phyloP scores from a whole-genome alignment of 2,113 vertebrate species.

The Lynx canadensis region DNA sequence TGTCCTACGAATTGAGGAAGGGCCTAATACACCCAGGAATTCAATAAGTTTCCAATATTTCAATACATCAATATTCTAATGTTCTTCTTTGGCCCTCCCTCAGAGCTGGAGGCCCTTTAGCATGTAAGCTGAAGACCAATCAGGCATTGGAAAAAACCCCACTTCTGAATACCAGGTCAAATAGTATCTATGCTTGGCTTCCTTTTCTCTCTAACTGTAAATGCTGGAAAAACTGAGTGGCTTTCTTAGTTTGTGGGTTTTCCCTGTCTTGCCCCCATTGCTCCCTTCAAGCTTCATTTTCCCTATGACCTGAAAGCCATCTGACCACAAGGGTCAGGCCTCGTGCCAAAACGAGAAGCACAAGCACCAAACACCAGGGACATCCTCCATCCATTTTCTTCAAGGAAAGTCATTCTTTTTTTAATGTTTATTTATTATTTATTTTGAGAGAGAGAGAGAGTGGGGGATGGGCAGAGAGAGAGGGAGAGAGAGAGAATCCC shows the following conservation, averaged over 20 bases:
- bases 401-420: slow-evolving; percentile 34
- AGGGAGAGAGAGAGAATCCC: too few species aligned
- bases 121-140: neutral
- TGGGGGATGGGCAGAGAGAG: too few species aligned
- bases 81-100: neutral
- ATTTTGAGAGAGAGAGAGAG: too few species aligned
- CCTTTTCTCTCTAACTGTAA: neutral
- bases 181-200: neutral
- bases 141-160: neutral
- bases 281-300: slow-evolving; percentile 10
- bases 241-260: neutral
- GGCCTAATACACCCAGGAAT: neutral
- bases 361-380: slow-evolving; percentile 48
- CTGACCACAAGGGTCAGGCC: neutral
- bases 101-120: neutral
- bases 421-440: too few species aligned
- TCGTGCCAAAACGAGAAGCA: neutral
- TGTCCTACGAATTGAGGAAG: neutral
- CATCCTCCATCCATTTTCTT: neutral
- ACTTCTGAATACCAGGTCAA: neutral
- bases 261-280: neutral
- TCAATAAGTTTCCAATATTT: neutral
- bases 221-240: neutral
- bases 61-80: neutral
- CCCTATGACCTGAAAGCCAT: neutral